phyloP scores from a whole-genome alignment of 2,888 invertebrate genomes.

The Heteropelma amictum region DNA sequence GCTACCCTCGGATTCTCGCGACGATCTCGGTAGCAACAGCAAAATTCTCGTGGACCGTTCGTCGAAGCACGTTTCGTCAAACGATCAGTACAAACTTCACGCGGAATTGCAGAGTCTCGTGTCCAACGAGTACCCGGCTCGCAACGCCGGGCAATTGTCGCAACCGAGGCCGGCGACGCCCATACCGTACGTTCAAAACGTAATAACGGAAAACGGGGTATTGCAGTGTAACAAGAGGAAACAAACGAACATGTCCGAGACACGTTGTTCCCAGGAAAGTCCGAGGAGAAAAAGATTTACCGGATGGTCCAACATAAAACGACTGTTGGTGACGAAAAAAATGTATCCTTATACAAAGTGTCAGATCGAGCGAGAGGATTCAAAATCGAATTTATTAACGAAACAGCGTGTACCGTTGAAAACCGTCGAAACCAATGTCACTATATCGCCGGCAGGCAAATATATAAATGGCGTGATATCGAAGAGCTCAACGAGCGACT shows the following conservation, averaged over 20 bases:
- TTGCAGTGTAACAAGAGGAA: constrained; percentile 74
- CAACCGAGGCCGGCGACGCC: constrained; percentile 80
- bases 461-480: constrained; percentile 73
- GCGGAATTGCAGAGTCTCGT: constrained; percentile 79
- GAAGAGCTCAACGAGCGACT: constrained; percentile 70
- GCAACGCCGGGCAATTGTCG: constrained; percentile 69
- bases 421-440: constrained; percentile 76
- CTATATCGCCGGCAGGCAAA: constrained; percentile 75
- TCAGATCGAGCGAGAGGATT: constrained; percentile 72
- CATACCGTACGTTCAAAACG: constrained; percentile 87
- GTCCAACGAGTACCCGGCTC: constrained; percentile 79
- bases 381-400: constrained; percentile 71
- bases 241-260: constrained; percentile 78
- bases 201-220: constrained; percentile 79
- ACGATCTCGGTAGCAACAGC: constrained; percentile 79
- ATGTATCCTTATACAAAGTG: constrained; percentile 70
- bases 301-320: constrained; percentile 80
- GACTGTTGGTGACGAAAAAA: constrained; percentile 75
- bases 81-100: constrained; percentile 65
- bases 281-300: constrained; percentile 71
- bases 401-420: constrained; percentile 66
- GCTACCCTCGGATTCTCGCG: constrained; percentile 80
- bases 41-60: constrained; percentile 82
- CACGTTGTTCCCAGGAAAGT: constrained; percentile 63
- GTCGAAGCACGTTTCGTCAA: constrained; percentile 79